Evolutionary conservation across 1,140 invertebrate genomes (phyloP), one percentile per base, ranked within the genome.

Genomic region (Hylaeus volcanicus): DNA sequence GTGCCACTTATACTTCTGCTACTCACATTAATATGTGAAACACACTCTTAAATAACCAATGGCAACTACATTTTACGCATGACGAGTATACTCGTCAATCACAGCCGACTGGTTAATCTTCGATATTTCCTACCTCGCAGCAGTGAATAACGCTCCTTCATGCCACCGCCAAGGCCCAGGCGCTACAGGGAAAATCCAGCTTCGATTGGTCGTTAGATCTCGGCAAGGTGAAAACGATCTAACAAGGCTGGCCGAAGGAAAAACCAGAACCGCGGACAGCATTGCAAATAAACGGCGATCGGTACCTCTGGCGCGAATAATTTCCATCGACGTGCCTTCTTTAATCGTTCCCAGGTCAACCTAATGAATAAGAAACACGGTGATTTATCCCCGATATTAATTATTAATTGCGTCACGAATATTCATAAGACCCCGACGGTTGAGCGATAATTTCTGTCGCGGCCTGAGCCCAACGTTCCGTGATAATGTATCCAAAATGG

Each of bases 401-500:
- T 86, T 85, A 85, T 85, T 82, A 82, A 85, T 85, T 71, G 74
- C 61, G 74, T 69, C 64, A 72, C 45, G 66, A 76, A 81, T 85
- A 85, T 85, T 73, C 74, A 85, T 77, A 64, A 64, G 48, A 26
- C 55, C 51, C 6, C 8, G 58, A 14, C 61, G 56, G 6, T 2
- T 43, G 82, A 79, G 72, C 73, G 51, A 76, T 83, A 80, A 83
- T 79, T 72, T 58, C 75, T 41, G 61, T 75, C 68, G 73, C 65
- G 66, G 43, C 68, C 58, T 55, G 58, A 43, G 60, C 56, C 43
- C 78, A 82, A 85, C 84, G 84, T 80, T 73, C 45, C 55, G 77
- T 43, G 85, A 70, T 87, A 86, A 87, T 86, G 63, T 77, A 87
- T 74, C 65, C 85, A 87, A 87, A 87, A 87, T 87, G 85, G 85